Base-by-base conservation (phyloP, 2,888 invertebrate genomes). In the Oxyteleia sp. region DNA sequence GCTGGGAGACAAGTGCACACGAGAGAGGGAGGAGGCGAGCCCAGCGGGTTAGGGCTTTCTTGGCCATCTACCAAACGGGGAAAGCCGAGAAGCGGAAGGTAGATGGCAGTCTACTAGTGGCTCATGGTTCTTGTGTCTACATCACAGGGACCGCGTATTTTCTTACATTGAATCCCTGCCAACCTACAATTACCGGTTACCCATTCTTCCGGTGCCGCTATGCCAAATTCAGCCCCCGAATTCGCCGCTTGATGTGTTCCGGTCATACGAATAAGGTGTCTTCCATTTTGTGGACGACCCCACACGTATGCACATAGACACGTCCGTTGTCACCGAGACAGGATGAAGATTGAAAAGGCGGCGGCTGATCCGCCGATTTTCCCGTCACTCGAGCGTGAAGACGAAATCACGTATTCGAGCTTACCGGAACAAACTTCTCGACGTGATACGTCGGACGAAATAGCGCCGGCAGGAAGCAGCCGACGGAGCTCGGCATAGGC, bases 81-180 rank as follows among this genome's bases (percentile, higher is more conserved):
- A 69, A 82, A 86, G 85, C 85, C 74, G 78, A 85, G 86, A 86
- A 86, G 84, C 82, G 64, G 76, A 82, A 82, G 84, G 84, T 84
- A 59, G 80, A 82, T 74, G 84, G 82, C 81, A 80, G 82, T 84
- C 72, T 82, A 85, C 86, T 86, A 89, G 88, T 87, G 86, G 87
- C 90, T 89, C 89, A 89, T 89, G 89, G 88, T 82, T 68, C 87
- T 80, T 84, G 85, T 89, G 88, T 89, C 90, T 89, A 89, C 88
- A 88, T 91, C 90, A 89, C 82, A 84, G 85, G 86, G 87, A 86
- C 86, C 87, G 88, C 90, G 90, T 93, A 92, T 93, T 93, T 93
- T 92, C 93, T 90, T 92, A 93, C 93, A 92, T 93, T 93, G 93
- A 93, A 93, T 92, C 93, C 89, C 91, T 93, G 93, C 93, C 93